Evolutionary conservation across 1,140 invertebrate genomes (phyloP).

Genomic region (Triops longicaudatus): DNA sequence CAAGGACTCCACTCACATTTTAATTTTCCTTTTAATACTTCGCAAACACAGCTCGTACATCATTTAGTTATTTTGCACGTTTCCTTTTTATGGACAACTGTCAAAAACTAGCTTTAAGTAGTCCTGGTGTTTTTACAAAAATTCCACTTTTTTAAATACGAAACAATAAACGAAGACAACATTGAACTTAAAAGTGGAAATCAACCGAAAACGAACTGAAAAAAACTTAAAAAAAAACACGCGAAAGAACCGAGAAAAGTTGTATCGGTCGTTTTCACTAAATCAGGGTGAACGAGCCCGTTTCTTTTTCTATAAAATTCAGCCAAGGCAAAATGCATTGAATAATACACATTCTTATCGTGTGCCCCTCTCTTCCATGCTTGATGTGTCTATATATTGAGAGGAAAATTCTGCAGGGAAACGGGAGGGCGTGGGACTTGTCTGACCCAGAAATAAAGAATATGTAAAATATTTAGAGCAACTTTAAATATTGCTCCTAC

Average conservation of each 20-base stretch:
- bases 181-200: not conserved
- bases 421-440: not conserved
- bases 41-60: not conserved
- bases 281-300: not conserved
- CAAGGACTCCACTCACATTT: not conserved
- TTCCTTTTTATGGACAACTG: not conserved
- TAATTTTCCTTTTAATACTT: not conserved
- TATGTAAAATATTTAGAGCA: not conserved
- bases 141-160: not conserved
- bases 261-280: not conserved
- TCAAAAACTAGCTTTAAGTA: conserved; percentile 13
- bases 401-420: not conserved
- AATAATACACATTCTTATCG: not conserved
- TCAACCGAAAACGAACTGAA: not conserved
- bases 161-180: not conserved
- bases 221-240: not conserved
- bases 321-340: not conserved
- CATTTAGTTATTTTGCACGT: not conserved
- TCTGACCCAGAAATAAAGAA: not conserved
- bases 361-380: not conserved
- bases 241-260: not conserved
- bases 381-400: not conserved
- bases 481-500: not conserved
- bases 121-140: not conserved
- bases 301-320: not conserved